Conservation (phyloP, 2,888 invertebrate species). For the Hecatera dysodea region DNA sequence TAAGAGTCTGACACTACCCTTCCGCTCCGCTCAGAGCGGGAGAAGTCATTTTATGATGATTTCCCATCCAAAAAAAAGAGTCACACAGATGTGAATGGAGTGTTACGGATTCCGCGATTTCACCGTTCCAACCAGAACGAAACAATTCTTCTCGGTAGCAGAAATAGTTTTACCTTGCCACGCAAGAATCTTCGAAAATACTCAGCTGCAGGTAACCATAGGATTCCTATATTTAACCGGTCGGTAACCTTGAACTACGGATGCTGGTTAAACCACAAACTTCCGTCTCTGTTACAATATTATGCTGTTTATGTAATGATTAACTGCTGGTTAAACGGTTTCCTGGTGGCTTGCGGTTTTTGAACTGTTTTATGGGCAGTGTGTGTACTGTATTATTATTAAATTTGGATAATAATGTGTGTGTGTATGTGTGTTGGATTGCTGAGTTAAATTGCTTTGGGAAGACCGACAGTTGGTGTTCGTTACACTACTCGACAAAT, state of each 20-base stretch:
- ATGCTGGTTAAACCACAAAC: constrained; percentile 37
- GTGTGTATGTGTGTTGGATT: not conserved
- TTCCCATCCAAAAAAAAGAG: too few species aligned
- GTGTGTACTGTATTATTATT: not conserved
- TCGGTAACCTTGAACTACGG: constrained; percentile 39
- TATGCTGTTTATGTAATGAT: constrained; percentile 41
- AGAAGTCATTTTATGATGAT: too few species aligned
- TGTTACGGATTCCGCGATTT: not conserved
- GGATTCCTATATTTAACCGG: constrained; percentile 21
- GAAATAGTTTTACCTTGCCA: constrained; percentile 11
- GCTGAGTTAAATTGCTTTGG: not conserved
- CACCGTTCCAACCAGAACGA: not conserved
- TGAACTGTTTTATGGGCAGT: constrained; percentile 31
- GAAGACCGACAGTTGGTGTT: not conserved
- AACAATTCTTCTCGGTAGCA: not conserved
- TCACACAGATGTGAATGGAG: too few species aligned
- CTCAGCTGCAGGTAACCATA: constrained; percentile 8
- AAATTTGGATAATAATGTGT: not conserved
- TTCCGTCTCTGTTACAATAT: constrained; percentile 54
- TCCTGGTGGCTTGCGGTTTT: constrained; percentile 44
- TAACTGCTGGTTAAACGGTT: constrained; percentile 35
- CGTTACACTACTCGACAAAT: too few species aligned
- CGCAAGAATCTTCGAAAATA: not conserved
- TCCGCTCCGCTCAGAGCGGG: too few species aligned
- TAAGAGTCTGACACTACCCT: too few species aligned